A percentile compares a stretch with the other conserved stretches of the same genome.
Evolutionary conservation across 2,113 vertebrate genomes (phyloP).

Genomic region (Nyctibius bracteatus): DNA sequence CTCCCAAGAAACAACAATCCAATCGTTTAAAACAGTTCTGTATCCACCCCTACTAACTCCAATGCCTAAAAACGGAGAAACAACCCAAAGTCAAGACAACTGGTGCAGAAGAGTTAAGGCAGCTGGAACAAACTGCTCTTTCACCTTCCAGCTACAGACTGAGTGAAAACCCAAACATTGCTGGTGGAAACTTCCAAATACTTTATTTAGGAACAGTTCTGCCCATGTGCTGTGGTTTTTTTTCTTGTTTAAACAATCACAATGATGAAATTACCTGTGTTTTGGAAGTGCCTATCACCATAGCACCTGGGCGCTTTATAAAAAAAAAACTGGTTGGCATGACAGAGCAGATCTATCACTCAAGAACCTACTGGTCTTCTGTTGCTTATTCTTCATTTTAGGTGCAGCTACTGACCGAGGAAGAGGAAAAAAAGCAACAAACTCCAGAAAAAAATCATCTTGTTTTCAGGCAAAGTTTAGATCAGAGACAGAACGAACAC

Average conservation of each 20-base stretch:
- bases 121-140: background rate
- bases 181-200: background rate
- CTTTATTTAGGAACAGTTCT: conserved; percentile 49
- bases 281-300: background rate
- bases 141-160: background rate
- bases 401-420: background rate
- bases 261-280: background rate
- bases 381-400: background rate
- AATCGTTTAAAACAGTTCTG: background rate
- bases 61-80: background rate
- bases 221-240: background rate
- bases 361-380: background rate
- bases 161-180: background rate
- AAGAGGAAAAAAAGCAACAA: background rate
- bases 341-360: background rate
- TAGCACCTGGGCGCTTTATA: background rate
- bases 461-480: conserved; percentile 7
- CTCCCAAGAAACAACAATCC: background rate
- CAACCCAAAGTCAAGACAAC: background rate
- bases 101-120: background rate
- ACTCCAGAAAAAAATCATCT: background rate
- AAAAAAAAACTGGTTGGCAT: background rate
- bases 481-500: background rate
- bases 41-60: background rate
- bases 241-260: background rate